Conservation (phyloP, 2,888 invertebrate species). For the Teleiodes luculella region DNA sequence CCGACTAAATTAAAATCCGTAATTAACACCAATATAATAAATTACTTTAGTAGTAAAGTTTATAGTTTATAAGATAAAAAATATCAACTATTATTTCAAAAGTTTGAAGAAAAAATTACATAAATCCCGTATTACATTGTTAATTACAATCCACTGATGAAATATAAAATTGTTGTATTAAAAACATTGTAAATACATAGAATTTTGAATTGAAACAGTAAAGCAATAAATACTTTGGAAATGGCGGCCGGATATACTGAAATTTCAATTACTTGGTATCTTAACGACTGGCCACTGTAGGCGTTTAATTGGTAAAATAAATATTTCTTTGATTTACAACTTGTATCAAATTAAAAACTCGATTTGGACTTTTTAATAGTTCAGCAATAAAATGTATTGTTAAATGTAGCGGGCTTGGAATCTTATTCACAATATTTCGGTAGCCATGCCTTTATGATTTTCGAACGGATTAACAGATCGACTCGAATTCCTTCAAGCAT, state of each 20-base stretch:
- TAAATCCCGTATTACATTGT: too few species aligned
- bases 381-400: constrained; percentile 16
- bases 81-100: too few species aligned
- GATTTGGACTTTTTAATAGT: constrained; percentile 19
- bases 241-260: constrained; percentile 29
- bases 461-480: too few species aligned
- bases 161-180: too few species aligned
- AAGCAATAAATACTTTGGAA: constrained; percentile 2
- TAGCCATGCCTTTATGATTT: neutral
- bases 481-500: too few species aligned
- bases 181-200: neutral
- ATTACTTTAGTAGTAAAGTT: too few species aligned
- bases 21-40: too few species aligned
- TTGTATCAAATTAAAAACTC: constrained; percentile 26
- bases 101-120: too few species aligned
- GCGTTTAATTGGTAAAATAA: constrained; percentile 54
- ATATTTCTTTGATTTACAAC: constrained; percentile 44
- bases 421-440: neutral
- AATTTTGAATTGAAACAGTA: neutral
- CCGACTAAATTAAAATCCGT: too few species aligned
- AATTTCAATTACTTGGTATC: constrained; percentile 43
- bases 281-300: constrained; percentile 37
- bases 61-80: too few species aligned
- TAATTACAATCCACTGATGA: too few species aligned
- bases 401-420: neutral